phyloP scores from a whole-genome alignment of 2,113 vertebrate species.

The Ictidomys tridecemlineatus region DNA sequence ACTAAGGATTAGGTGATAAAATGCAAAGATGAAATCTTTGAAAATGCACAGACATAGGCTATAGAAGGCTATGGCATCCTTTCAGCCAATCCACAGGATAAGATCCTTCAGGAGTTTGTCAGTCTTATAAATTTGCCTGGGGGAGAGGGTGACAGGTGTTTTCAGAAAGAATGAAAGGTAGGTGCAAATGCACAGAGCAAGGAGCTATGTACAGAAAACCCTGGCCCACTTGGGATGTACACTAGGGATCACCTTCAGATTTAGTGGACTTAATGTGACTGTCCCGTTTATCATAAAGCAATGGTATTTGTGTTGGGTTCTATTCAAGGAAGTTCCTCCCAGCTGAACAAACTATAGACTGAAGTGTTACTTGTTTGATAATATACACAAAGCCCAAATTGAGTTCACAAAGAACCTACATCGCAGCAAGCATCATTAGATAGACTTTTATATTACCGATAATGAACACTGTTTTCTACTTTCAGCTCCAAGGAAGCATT shows the following conservation, averaged over 20 bases:
- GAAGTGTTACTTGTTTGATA: constrained; percentile 51
- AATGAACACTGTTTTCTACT: constrained; percentile 59
- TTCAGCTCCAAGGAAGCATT: neutral
- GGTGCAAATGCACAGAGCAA: neutral
- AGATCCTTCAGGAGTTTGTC: neutral
- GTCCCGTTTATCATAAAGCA: neutral
- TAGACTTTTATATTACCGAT: constrained; percentile 42
- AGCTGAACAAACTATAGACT: constrained; percentile 37
- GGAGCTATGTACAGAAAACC: neutral
- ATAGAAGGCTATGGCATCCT: neutral
- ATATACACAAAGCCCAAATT: constrained; percentile 50
- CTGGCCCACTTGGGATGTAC: no score
- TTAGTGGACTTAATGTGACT: neutral
- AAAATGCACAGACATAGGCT: neutral
- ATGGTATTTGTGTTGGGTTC: neutral
- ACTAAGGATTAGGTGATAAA: neutral
- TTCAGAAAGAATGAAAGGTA: neutral
- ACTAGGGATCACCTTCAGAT: neutral
- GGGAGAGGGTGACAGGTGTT: accelerated
- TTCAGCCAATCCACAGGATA: neutral
- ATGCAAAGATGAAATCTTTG: neutral
- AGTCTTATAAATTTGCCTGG: neutral
- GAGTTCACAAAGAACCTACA: constrained; percentile 59
- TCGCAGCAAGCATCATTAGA: constrained; percentile 1
- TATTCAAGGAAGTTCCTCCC: constrained; percentile 50